Base-by-base conservation (phyloP, 2,888 invertebrate genomes). In the Cerceris rybyensis region DNA sequence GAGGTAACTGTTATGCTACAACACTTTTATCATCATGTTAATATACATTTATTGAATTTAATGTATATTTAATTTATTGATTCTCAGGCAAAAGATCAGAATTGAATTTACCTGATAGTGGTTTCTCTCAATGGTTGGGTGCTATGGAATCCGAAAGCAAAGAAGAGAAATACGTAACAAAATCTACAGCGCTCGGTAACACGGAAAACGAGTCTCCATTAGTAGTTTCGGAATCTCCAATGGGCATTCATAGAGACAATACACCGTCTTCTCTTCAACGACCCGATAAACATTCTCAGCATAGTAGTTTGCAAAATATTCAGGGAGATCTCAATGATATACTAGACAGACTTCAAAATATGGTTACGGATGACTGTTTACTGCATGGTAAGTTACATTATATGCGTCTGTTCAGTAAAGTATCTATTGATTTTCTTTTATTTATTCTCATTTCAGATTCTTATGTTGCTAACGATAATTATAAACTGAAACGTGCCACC, bases 241-340 rank as follows among this genome's bases (percentile, higher is more conserved):
- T 87, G 43, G 87, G 88, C 42, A 79, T 88, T 69, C 85, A 88
- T 16, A 87, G 90, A 67, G 91, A 91, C 55, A 90, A 90, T 77
- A 90, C 90, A 54, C 87, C 91, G 9, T 91, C 92, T 42, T 91
- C 91, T 59, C 77, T 92, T 64, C 90, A 91, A 69, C 87, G 89
- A 16, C 88, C 90, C 11, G 92, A 91, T 72, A 92, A 92, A 63
- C 90, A 91, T 80, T 92, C 92, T 7, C 92, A 92, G 63, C 91
- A 92, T 59, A 92, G 92, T 75, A 92, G 92, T 74, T 84, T 92
- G 52, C 92, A 92, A 82, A 92, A 92, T 82, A 93, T 95, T 64
- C 95, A 95, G 83, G 95, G 94, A 0, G 95, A 96, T 88, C 90
- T 96, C 6, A 96, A 96, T 88, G 94, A 95, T 2, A 96, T 96